Evolutionary conservation across 2,888 invertebrate genomes (phyloP), one percentile per base, ranked within the genome.

Genomic region (Synanthedon andrenaeformis): DNA sequence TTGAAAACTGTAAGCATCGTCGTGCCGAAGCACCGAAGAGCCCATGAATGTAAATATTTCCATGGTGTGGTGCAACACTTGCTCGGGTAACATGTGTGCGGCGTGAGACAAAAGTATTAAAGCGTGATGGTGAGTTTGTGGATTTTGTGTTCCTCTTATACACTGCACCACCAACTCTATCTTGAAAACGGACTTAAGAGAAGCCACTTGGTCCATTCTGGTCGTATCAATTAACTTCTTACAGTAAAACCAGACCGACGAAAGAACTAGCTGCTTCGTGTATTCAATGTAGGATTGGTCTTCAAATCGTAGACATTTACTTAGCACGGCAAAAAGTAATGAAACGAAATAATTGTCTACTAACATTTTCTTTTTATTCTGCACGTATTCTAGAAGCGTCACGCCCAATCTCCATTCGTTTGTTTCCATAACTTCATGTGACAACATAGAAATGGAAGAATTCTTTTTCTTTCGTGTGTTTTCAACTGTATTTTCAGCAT

Each of bases 1-100:
- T 76, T 97, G 96, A 74, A 97, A 96, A 70, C 96, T 97, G 77
- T 98, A 98, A 0, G 94, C 93, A 68, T 98, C 97, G 71, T 99
- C 98, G 64, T 97, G 96, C 10, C 97, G 90, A 1, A 98, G 87
- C 10, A 99, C 92, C 0, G 96, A 96, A 0, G 94, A 94, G 1
- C 99, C 99, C 92, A 99, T 97, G 70, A 99, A 99, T 0, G 98
- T 98, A 74, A 99, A 99, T 63, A 99, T 95, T 19, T 96, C 93
- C 92, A 99, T 97, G 3, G 98, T 94, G 67, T 98, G 96, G 70
- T 96, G 94, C 13, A 98, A 82, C 0, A 99, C 96, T 80, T 94
- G 92, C 56, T 93, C 91, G 0, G 96, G 96, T 55, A 94, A 89
- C 67, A 95, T 89, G 35, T 89, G 89, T 0, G 96, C 95, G 12